Evolutionary conservation across 2,113 vertebrate genomes (phyloP).

Genomic region (Oreotrochilus melanogaster): DNA sequence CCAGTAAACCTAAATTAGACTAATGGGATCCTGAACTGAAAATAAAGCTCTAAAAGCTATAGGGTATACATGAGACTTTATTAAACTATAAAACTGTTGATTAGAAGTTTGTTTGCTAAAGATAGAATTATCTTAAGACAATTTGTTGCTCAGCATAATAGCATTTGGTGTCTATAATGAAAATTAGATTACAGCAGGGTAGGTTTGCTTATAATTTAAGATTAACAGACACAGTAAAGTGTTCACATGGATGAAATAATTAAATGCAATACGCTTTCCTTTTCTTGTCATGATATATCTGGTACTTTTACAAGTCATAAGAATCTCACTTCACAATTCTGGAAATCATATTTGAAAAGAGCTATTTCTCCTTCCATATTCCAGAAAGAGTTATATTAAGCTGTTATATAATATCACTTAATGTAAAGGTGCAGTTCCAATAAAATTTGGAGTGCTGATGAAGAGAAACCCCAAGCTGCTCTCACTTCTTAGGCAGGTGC

Average conservation of each 20-base stretch:
- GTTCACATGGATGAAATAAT: not conserved
- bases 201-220: slow-evolving; percentile 49
- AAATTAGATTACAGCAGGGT: slow-evolving; percentile 26
- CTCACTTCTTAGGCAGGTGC: not conserved
- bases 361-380: not conserved
- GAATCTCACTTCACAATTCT: not conserved
- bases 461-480: not conserved
- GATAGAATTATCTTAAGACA: slow-evolving; percentile 52
- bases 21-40: not conserved
- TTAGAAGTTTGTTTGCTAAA: slow-evolving; percentile 40
- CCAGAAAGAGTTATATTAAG: not conserved
- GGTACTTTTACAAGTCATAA: not conserved
- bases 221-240: not conserved
- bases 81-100: slow-evolving; percentile 41
- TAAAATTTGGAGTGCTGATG: not conserved
- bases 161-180: slow-evolving; percentile 24
- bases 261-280: not conserved
- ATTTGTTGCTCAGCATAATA: slow-evolving; percentile 36
- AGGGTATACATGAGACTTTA: slow-evolving; percentile 6
- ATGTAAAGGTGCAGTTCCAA: not conserved
- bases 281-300: not conserved
- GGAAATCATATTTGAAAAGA: not conserved
- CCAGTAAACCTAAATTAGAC: slow-evolving; percentile 29
- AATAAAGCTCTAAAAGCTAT: slow-evolving; percentile 39
- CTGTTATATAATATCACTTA: not conserved